Conservation (phyloP, 2,113 vertebrate species). For the Heloderma charlesbogerti region DNA sequence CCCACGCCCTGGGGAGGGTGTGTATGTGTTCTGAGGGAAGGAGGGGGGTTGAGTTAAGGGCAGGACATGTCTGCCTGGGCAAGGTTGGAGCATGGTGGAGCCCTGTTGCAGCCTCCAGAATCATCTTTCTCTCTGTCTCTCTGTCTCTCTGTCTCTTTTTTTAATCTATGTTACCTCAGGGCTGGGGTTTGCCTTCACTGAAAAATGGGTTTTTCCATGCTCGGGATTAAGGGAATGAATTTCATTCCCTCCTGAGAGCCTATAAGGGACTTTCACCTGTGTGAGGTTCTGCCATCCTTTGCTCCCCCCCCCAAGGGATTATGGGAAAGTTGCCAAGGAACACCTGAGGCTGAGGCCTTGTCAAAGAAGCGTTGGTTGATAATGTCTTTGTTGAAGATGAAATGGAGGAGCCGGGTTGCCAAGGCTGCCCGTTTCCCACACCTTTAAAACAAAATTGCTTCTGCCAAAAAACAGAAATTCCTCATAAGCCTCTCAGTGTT, state of each 20-base stretch:
- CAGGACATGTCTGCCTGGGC: not conserved
- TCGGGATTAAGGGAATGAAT: not conserved
- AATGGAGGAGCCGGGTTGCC: too few relatives aligned
- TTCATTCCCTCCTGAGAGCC: not conserved
- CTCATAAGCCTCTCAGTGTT: too few relatives aligned
- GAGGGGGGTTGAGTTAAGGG: not conserved
- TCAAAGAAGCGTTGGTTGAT: too few relatives aligned
- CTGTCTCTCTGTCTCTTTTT: not conserved
- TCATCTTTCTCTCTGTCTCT: not conserved
- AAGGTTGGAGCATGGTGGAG: not conserved
- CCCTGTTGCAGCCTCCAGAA: not conserved
- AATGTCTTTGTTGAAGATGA: not conserved
- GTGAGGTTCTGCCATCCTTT: not conserved
- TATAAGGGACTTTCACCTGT: not conserved
- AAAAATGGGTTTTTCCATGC: not conserved
- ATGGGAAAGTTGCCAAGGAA: not conserved
- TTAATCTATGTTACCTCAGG: not conserved
- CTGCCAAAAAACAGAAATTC: too few relatives aligned
- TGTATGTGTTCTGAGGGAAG: not conserved
- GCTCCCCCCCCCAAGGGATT: not conserved
- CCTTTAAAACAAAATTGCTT: too few relatives aligned
- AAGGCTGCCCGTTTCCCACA: not conserved
- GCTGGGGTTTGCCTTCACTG: not conserved
- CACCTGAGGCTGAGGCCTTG: not conserved
- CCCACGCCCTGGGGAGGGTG: constrained; percentile 6